Conservation (phyloP, 2,888 invertebrate genomes). For the Thereva unica region DNA sequence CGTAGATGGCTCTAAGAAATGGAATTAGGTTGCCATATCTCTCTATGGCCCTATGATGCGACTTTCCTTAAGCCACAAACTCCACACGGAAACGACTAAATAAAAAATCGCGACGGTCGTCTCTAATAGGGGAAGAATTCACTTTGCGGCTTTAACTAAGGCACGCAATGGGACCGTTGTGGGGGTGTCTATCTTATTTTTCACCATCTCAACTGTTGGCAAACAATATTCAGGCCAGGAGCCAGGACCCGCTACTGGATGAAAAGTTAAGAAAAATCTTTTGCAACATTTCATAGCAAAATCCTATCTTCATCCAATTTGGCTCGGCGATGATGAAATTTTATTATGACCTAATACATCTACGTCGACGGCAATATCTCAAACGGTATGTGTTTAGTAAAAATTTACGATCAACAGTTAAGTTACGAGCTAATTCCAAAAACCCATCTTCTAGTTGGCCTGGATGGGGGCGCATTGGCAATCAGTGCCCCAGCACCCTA, state of each 20-base stretch:
- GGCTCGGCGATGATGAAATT: constrained; percentile 27
- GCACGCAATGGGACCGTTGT: no score
- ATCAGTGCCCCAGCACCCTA: no score
- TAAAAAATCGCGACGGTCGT: constrained; percentile 33
- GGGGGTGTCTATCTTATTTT: no score
- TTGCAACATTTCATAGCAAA: constrained; percentile 31
- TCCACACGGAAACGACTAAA: constrained; percentile 32
- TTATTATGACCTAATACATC: constrained; percentile 35
- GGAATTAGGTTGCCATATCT: constrained; percentile 32
- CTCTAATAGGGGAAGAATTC: constrained; percentile 24
- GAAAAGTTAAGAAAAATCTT: constrained; percentile 33
- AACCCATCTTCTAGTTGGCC: no score
- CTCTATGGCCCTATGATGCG: constrained; percentile 11
- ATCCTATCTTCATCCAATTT: constrained; percentile 32
- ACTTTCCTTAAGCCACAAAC: constrained; percentile 14
- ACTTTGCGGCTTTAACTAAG: constrained; percentile 9
- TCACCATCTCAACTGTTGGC: no score
- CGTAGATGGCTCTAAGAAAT: constrained; percentile 18
- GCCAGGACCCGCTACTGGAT: neutral
- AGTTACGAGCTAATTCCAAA: no score
- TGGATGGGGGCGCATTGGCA: no score
- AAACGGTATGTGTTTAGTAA: constrained; percentile 2
- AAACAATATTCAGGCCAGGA: no score
- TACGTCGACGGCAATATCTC: constrained; percentile 25
- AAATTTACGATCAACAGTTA: no score